Base-by-base conservation (phyloP, 2,888 invertebrate genomes). In the Drosophila nr. fundita region DNA sequence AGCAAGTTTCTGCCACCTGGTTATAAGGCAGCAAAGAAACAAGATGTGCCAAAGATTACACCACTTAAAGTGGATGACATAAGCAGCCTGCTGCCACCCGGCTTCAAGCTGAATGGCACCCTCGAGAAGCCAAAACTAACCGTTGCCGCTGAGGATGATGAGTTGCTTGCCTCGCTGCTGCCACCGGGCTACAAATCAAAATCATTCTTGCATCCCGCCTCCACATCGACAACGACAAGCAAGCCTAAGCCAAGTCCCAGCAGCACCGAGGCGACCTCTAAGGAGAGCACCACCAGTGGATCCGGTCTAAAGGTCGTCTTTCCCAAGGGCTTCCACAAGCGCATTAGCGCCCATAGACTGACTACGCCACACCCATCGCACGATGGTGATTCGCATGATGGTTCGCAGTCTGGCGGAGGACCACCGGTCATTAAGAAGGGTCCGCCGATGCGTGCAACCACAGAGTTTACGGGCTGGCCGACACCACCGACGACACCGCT, bases 381-480 rank as follows among this genome's bases (percentile, higher is more conserved):
- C 3, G 93, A 93, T 42, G 77, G 45, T 24, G 57, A 42, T 15
- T 1, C 42, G 5, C 57, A 30, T 42, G 92, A 93, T 21, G 94
- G 94, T 82, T 80, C 21, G 34, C 94, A 94, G 6, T 65, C 76
- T 0, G 92, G 27, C 3, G 38, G 55, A 5, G 55, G 94, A 1
- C 94, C 94, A 0, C 91, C 93, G 1, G 96, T 95, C 60, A 97
- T 97, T 82, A 96, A 96, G 76, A 97, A 96, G 92, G 97, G 97
- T 80, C 97, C 97, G 95, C 97, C 97, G 1, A 95, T 95, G 29
- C 96, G 97, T 95, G 96, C 96, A 29, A 97, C 97, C 11, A 98
- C 97, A 24, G 97, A 97, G 92, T 98, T 98, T 87, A 97, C 97
- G 18, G 98, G 98, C 21, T 98, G 98, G 98, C 97, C 97, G 15